Conservation (phyloP, 2,888 invertebrate genomes). For the Phaedon cochleariae region DNA sequence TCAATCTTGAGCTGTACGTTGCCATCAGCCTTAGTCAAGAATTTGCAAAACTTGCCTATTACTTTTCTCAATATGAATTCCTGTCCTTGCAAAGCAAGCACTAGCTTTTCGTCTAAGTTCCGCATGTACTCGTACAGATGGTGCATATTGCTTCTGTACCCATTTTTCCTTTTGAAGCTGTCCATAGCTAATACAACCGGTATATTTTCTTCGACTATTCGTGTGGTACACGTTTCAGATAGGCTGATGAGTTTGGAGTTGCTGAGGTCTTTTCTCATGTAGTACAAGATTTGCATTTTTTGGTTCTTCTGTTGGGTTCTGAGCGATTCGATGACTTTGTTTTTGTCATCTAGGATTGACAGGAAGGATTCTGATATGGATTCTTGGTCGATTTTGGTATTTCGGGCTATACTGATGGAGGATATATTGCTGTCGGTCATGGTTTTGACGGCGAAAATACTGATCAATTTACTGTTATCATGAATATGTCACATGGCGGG, state of each 20-base stretch:
- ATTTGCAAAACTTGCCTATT: slow-evolving; percentile 43
- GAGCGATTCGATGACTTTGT: slow-evolving; percentile 48
- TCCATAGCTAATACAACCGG: slow-evolving; percentile 51
- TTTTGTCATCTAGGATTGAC: slow-evolving; percentile 54
- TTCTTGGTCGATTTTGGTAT: slow-evolving; percentile 8
- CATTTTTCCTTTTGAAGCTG: slow-evolving; percentile 49
- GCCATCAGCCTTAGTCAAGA: slow-evolving; percentile 30
- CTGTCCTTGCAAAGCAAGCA: slow-evolving; percentile 43
- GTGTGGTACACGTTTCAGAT: slow-evolving; percentile 49
- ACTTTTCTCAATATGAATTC: slow-evolving; percentile 49
- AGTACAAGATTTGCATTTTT: slow-evolving; percentile 53
- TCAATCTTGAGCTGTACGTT: slow-evolving; percentile 36
- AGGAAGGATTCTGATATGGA: slow-evolving; percentile 33
- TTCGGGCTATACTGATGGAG: background rate
- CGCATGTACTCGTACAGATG: slow-evolving; percentile 51
- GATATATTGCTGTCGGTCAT: background rate
- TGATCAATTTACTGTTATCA: slow-evolving; percentile 7
- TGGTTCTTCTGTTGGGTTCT: slow-evolving; percentile 53
- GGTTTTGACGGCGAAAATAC: slow-evolving; percentile 13
- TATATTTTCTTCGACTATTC: slow-evolving; percentile 49
- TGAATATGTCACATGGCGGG: slow-evolving; percentile 9
- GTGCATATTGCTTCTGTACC: slow-evolving; percentile 50
- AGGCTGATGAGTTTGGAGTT: slow-evolving; percentile 46
- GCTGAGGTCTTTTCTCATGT: slow-evolving; percentile 48
- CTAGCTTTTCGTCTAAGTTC: slow-evolving; percentile 43